phyloP scores from a whole-genome alignment of 2,113 vertebrate species.

The Cynocephalus volans region DNA sequence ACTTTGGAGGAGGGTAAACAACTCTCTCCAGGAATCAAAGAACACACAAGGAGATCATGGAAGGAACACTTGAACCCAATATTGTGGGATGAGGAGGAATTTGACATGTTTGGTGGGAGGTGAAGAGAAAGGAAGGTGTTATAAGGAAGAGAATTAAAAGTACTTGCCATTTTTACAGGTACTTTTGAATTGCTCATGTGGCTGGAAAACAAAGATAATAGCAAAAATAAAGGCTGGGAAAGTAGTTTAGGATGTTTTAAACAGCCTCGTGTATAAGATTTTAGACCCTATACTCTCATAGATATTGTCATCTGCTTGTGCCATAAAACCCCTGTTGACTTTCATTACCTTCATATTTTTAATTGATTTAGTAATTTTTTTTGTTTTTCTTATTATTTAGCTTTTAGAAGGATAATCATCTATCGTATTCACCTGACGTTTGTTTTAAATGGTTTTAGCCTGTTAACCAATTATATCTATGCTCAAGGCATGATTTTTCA shows the following conservation, averaged over 20 bases:
- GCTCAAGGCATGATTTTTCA: background rate
- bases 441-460: conserved; percentile 8
- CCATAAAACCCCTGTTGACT: background rate
- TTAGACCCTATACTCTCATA: background rate
- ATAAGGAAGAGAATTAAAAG: background rate
- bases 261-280: background rate
- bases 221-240: background rate
- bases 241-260: background rate
- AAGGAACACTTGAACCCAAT: background rate
- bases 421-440: background rate
- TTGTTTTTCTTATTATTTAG: background rate
- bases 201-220: background rate
- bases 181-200: background rate
- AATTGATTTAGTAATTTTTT: background rate
- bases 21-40: background rate
- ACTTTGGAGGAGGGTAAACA: background rate
- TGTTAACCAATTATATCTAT: background rate
- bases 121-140: background rate
- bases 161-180: background rate
- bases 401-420: background rate
- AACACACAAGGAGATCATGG: background rate
- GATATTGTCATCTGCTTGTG: background rate
- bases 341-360: background rate
- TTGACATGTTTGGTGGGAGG: background rate
- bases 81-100: background rate